phyloP scores from a whole-genome alignment of 2,888 invertebrate genomes.

The Apocheima hispidaria region DNA sequence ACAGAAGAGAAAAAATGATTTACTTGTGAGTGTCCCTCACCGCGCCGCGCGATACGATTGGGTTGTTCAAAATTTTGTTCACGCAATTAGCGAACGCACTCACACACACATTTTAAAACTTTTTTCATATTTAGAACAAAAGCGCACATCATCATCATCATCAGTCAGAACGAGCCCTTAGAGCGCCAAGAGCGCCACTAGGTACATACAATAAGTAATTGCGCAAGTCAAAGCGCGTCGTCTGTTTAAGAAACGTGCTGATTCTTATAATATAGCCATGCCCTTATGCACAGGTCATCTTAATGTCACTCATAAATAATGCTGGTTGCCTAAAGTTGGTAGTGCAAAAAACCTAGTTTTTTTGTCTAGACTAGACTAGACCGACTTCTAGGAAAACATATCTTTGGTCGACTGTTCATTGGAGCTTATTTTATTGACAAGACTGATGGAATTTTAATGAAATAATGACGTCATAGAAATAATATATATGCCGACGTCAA shows the following conservation, averaged over 20 bases:
- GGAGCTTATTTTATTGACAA: conserved; percentile 10
- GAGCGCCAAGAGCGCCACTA: not conserved
- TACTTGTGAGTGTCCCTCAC: too few relatives aligned
- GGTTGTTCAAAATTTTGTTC: too few relatives aligned
- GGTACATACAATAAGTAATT: too few relatives aligned
- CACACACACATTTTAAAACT: too few relatives aligned
- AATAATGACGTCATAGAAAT: not conserved
- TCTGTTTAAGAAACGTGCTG: too few relatives aligned
- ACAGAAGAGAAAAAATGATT: too few relatives aligned
- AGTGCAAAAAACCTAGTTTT: conserved; percentile 39
- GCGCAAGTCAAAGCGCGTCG: not conserved
- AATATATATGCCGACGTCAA: not conserved
- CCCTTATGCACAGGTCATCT: conserved; percentile 28
- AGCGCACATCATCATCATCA: too few relatives aligned
- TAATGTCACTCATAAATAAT: conserved; percentile 37
- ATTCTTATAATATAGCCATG: not conserved
- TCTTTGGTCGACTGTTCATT: conserved; percentile 22
- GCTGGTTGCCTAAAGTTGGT: conserved; percentile 20
- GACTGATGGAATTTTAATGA: conserved; percentile 4
- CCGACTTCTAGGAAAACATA: conserved; percentile 40
- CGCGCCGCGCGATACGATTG: too few relatives aligned
- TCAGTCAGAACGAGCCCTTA: too few relatives aligned
- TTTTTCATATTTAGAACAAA: too few relatives aligned
- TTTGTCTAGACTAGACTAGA: conserved; percentile 35
- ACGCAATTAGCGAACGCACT: too few relatives aligned